A percentile compares a stretch with the other conserved stretches of the same genome.
phyloP scores from a whole-genome alignment of 2,113 vertebrate genomes.

The Clinocottus analis region DNA sequence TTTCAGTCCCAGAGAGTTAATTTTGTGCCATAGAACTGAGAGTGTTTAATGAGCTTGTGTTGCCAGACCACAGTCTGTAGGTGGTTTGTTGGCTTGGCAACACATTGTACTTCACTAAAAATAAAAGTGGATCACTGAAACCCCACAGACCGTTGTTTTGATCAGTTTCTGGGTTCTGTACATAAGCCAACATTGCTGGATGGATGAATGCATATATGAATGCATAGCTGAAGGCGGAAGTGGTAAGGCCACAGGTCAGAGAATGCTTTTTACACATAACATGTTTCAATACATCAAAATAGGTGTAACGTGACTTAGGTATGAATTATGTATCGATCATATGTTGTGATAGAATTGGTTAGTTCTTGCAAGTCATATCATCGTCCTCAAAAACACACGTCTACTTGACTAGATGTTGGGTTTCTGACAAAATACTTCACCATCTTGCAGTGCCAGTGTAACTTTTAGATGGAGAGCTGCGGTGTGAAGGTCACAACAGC shows the following conservation, averaged over 20 bases:
- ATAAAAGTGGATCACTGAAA: constrained; percentile 66
- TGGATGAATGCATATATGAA: no score
- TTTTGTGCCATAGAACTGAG: constrained; percentile 48
- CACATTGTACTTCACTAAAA: constrained; percentile 56
- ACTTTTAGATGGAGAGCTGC: constrained; percentile 35
- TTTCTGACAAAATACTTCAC: constrained; percentile 20
- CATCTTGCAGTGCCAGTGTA: constrained; percentile 25
- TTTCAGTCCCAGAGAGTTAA: constrained; percentile 40
- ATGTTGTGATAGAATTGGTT: neutral
- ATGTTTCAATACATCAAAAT: neutral
- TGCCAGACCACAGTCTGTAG: constrained; percentile 69
- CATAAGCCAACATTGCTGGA: constrained; percentile 16
- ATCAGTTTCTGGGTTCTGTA: neutral
- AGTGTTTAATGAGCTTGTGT: constrained; percentile 61
- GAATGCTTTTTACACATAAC: neutral
- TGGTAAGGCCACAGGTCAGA: neutral
- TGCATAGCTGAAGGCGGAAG: no score
- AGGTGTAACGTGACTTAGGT: neutral
- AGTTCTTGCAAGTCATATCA: neutral
- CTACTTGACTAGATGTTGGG: neutral
- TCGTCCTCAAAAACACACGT: neutral
- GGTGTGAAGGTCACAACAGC: constrained; percentile 62
- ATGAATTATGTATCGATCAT: neutral
- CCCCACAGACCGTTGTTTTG: constrained; percentile 43
- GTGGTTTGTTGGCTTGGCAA: constrained; percentile 61